Evolutionary conservation across 2,113 vertebrate genomes (phyloP).

Genomic region (Ictalurus punctatus): DNA sequence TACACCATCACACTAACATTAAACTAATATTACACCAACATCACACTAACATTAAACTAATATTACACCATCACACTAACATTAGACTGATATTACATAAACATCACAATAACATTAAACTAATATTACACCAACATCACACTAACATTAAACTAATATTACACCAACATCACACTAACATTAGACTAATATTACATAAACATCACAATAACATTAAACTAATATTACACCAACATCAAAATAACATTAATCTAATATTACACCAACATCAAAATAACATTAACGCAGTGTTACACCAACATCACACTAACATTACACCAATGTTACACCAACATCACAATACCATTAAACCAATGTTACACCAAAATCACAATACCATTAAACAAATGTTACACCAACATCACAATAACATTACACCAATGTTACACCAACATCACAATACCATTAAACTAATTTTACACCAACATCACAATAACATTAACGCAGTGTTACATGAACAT

Average conservation of each 20-base stretch:
- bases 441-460: neutral
- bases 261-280: neutral
- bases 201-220: neutral
- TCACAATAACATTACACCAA: neutral
- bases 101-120: neutral
- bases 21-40: neutral
- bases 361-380: neutral
- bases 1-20: neutral
- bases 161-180: neutral
- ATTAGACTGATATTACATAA: neutral
- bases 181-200: neutral
- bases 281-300: neutral
- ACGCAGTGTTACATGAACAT: neutral
- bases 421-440: neutral
- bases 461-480: neutral
- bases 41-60: neutral
- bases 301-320: neutral
- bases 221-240: neutral
- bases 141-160: neutral
- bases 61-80: neutral
- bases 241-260: neutral
- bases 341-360: neutral
- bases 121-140: neutral
- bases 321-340: neutral
- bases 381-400: neutral